A percentile compares a stretch with the other conserved stretches of the same genome.
These are phyloP conservation scores for Dugesia japonica DNA, from an alignment of 2,888 invertebrate species.

Conservation along the genomic window DNA sequence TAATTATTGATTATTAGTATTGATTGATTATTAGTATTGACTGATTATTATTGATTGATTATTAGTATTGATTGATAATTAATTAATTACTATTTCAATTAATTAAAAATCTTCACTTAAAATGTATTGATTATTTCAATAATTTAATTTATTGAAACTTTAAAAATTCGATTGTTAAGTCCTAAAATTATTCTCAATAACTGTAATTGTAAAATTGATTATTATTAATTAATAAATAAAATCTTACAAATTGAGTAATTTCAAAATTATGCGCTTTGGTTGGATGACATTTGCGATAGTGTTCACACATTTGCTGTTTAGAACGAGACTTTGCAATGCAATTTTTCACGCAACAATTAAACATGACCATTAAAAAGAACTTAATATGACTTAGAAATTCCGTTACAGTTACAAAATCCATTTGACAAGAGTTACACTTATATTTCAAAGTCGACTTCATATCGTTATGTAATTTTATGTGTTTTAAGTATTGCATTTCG, in stretches of 20 bases:
- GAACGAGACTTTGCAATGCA: background rate
- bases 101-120: too few species aligned
- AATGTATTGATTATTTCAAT: too few species aligned
- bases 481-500: background rate
- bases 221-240: too few species aligned
- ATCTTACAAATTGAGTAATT: slow-evolving; percentile 11
- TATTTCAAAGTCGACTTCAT: background rate
- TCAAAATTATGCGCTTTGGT: background rate
- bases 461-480: background rate
- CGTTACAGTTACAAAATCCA: background rate
- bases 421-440: slow-evolving; percentile 5
- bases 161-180: too few species aligned
- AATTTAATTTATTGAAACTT: too few species aligned
- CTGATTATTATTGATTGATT: too few species aligned
- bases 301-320: background rate
- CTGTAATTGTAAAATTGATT: too few species aligned
- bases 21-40: too few species aligned
- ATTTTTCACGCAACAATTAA: slow-evolving; percentile 1
- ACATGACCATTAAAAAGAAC: background rate
- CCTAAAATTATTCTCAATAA: too few species aligned
- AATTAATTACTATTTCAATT: too few species aligned
- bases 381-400: background rate
- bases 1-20: too few species aligned
- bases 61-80: too few species aligned
- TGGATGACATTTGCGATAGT: slow-evolving; percentile 1